Conservation (phyloP, 1,140 invertebrate genomes). For the Triops longicaudatus region DNA sequence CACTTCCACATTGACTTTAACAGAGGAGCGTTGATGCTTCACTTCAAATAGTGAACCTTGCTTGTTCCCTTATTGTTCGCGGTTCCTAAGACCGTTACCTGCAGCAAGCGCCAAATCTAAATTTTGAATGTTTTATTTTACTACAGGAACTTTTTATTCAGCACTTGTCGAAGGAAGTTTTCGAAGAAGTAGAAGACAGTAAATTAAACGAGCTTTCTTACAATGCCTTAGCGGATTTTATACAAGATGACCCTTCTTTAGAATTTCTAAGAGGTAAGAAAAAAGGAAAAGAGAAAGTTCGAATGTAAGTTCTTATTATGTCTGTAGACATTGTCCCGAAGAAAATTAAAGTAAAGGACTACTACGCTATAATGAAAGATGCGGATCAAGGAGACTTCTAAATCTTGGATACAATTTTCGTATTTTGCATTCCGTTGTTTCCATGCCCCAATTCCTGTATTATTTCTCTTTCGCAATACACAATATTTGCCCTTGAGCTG, state of each 20-base stretch:
- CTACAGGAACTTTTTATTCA: not conserved
- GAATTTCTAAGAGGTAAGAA: not conserved
- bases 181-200: not conserved
- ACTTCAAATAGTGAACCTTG: not conserved
- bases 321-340: not conserved
- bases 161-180: not conserved
- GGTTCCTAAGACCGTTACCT: not conserved
- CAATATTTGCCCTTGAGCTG: not conserved
- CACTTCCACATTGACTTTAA: not conserved
- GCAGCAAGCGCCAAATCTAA: not conserved
- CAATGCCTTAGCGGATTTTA: slow-evolving; percentile 1
- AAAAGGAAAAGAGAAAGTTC: not conserved
- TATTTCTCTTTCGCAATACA: not conserved
- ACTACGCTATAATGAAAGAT: not conserved
- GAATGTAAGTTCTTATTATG: not conserved
- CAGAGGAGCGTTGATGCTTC: not conserved
- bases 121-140: not conserved
- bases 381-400: not conserved
- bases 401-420: not conserved
- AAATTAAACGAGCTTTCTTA: not conserved
- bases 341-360: not conserved
- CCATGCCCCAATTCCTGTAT: not conserved
- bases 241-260: not conserved
- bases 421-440: not conserved
- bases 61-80: not conserved